These are phyloP conservation scores for pig (Sus scrofa) DNA, from an alignment of 2,113 vertebrate genomes.

Conservation along the genomic window T2T-Sscrofa CM000826.6:85138501-85139000, in stretches of 20 bases:
- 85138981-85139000: background rate
- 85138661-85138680: background rate
- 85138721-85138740: background rate
- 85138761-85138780: constrained; percentile 25
- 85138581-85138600: constrained; percentile 61
- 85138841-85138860: background rate
- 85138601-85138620: constrained; percentile 36
- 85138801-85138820: background rate
- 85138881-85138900: constrained; percentile 28
- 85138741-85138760: constrained; percentile 7
- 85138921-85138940: constrained; percentile 45
- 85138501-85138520: background rate
- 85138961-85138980: background rate
- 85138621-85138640: constrained; percentile 47
- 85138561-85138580: constrained; percentile 11
- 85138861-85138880: constrained; percentile 27
- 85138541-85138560: background rate
- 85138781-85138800: background rate
- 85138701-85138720: constrained; percentile 2
- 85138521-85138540: background rate
- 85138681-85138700: constrained; percentile 42
- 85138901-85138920: constrained; percentile 28
- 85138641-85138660: constrained; percentile 45
- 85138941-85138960: background rate
- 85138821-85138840: background rate